Evolutionary conservation across 2,888 invertebrate species (phyloP), one percentile per base, ranked within the genome.

Genomic region (Tholera decimalis): DNA sequence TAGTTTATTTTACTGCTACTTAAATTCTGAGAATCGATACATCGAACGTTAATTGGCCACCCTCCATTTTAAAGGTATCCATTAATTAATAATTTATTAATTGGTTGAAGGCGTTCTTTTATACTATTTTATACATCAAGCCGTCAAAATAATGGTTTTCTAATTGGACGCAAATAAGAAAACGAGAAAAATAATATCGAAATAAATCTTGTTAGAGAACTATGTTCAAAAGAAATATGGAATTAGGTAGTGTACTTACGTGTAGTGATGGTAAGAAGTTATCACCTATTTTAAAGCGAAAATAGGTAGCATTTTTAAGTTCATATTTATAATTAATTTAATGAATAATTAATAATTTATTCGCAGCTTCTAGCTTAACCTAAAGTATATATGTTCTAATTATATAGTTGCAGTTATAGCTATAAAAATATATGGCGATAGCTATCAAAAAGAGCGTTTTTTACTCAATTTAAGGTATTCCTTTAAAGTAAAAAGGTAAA

Each of bases 61-160:
- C 62, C 37, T 77, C 63, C 18, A 54, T 49, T 64, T 67, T 50
- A 66, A 26, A 74, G 59, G 46, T 64, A 71, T 61, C 55, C 41
- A 77, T 79, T 79, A 62, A 73, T 65, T 65, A 70, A 35, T 67
- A 57, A 77, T 64, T 66, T 66, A 62, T 55, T 67, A 62, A 61
- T 64, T 77, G 63, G 22, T 35, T 51, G 47, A 9, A 37, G 51
- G 28, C 13, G 39, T 20, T 41, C 49, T 55, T 47, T 49, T 53
- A 30, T 68, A 46, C 41, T 35, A 20, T 44, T 56, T 20, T n/a
- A 20, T 35, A n/a, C 4, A 35, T 56, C 43, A 37, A 41, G 46
- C n/a, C 18, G 15, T 56, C 50, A 39, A 43, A 41, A 5, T n/a
- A 44, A 22, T 49, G 3, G 28, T 58, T 43, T 33, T 54, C 1